Evolutionary conservation across 2,888 invertebrate species (phyloP).

Genomic region (Physocephala rufipes): DNA sequence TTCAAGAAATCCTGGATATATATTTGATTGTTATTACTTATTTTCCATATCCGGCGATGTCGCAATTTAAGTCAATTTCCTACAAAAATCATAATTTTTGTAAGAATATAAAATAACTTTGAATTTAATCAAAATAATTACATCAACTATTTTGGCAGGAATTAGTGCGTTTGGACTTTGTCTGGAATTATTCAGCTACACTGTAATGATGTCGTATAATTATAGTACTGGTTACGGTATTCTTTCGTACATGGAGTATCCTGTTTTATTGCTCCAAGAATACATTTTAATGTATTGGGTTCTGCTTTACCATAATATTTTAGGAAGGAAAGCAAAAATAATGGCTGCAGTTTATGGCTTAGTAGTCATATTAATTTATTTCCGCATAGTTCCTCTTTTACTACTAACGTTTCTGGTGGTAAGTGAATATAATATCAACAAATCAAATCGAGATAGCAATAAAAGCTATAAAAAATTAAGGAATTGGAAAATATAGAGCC

Average conservation of each 20-base stretch:
- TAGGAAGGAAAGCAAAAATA: slow-evolving; percentile 65
- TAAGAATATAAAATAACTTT: slow-evolving; percentile 1
- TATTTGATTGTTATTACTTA: no score
- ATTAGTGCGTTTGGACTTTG: slow-evolving; percentile 62
- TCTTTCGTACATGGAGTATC: slow-evolving; percentile 85
- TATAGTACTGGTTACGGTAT: slow-evolving; percentile 77
- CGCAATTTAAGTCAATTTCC: no score
- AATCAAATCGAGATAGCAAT: no score
- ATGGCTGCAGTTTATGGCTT: slow-evolving; percentile 65
- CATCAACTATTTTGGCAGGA: slow-evolving; percentile 56
- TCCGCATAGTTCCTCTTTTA: slow-evolving; percentile 57
- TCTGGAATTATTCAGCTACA: slow-evolving; percentile 73
- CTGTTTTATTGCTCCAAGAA: slow-evolving; percentile 80
- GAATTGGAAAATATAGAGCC: no score
- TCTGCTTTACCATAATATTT: slow-evolving; percentile 72
- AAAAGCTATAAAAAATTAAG: no score
- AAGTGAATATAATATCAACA: slow-evolving; percentile 52
- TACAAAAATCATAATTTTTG: no score
- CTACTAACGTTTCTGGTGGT: slow-evolving; percentile 64
- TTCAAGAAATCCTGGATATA: no score
- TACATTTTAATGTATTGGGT: slow-evolving; percentile 77
- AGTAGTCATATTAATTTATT: slow-evolving; percentile 66
- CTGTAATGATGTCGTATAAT: slow-evolving; percentile 84
- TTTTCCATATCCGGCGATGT: no score
- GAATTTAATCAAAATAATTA: no score